Percentiles rank a stretch among this genome's conserved stretches.
These are phyloP conservation scores for Rallus crepitans DNA, from an alignment of 2,797 vertebrate genomes.

Conservation along the genomic window DNA sequence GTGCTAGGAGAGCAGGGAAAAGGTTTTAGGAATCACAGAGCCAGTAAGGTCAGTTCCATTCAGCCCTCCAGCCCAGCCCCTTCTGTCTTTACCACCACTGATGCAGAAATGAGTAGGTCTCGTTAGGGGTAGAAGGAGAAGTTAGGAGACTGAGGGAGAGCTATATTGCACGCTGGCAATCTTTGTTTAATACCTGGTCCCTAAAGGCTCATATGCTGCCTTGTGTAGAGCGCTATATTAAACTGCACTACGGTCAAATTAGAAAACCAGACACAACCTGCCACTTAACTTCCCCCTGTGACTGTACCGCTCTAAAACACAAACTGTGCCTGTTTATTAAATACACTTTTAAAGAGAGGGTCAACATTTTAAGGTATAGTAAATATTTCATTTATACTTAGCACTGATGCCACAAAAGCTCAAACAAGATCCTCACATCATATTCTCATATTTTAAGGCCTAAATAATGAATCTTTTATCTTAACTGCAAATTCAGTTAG, in stretches of 20 bases:
- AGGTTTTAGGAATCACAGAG: not conserved
- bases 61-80: not conserved
- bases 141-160: not conserved
- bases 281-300: not conserved
- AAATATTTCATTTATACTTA: not conserved
- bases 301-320: not conserved
- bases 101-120: not conserved
- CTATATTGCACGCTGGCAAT: not conserved
- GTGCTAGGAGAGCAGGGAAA: fast-evolving
- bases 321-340: not conserved
- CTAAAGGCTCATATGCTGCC: not conserved
- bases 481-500: not conserved
- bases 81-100: not conserved
- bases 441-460: not conserved
- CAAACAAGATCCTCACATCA: not conserved
- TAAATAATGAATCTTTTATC: not conserved
- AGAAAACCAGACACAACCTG: not conserved
- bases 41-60: not conserved
- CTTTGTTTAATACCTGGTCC: not conserved
- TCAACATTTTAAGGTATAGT: not conserved
- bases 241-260: not conserved
- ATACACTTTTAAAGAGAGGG: not conserved
- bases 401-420: not conserved
- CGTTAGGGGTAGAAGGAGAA: not conserved
- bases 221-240: not conserved